Evolutionary conservation across 2,113 vertebrate species (phyloP), one percentile per base, ranked within the genome.

Genomic region (Calyptomena viridis): DNA sequence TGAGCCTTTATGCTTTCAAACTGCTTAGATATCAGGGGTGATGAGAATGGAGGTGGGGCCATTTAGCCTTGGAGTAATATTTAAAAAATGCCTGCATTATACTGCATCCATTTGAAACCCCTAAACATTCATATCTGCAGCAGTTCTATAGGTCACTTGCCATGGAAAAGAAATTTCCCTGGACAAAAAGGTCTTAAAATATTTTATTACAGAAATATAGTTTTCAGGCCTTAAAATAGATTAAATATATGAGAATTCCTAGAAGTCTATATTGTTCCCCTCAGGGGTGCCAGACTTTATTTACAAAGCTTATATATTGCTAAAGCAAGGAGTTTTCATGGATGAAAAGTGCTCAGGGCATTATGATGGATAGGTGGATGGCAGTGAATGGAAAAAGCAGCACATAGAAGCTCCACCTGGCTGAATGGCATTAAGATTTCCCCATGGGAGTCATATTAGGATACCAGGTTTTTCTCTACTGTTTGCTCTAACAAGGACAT

Each of bases 181-280:
- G 71, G 87, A 68, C 84, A 79, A 76, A 79, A 95, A 59, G 19
- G n/a, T 88, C 86, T 92, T 96, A 95, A 92, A 92, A 86, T 78
- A 93, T 95, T 93, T 95, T 90, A 96, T 89, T 94, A 68, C 67
- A 84, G 84, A 80, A 96, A 93, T 87, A 72, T 60, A 91, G 42
- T 75, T 92, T 87, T 90, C 64, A 75, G 84, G 39, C 81, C 90
- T 96, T 94, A 47, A 95, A 97, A 30, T 35, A 87, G 80, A 91
- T 90, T 96, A 89, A 96, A 85, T 79, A 87, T 69, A 94, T 92
- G 94, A 90, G 87, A 93, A 90, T 83, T 95, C 62, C 73, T 87
- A 46, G 84, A 94, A 90, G 74, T 84, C 87, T 64, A 35, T 67
- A 83, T 73, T 91, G 58, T 62, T 84, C 40, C 75, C 58, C 81